phyloP scores from a whole-genome alignment of 2,888 invertebrate genomes.

The Myopa testacea region DNA sequence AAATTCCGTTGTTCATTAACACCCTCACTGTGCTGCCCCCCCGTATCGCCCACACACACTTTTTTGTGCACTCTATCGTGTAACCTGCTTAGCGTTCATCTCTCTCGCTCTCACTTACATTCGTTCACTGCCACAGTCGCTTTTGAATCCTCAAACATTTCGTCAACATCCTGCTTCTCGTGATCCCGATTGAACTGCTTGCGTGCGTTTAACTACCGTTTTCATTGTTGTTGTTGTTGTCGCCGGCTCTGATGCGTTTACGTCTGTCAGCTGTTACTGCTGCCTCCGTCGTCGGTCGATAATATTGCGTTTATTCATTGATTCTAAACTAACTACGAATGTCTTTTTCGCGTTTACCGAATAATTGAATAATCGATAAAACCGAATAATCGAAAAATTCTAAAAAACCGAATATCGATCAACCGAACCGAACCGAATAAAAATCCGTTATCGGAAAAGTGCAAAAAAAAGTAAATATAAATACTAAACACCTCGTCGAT shows the following conservation, averaged over 20 bases:
- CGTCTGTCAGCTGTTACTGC: neutral
- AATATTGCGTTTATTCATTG: conserved; percentile 12
- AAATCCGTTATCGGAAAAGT: conserved; percentile 18
- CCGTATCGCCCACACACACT: too few species aligned
- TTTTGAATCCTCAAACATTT: conserved; percentile 6
- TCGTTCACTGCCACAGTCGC: neutral
- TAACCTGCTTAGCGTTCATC: neutral
- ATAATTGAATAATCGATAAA: neutral
- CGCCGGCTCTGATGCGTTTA: conserved; percentile 33
- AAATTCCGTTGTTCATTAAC: neutral
- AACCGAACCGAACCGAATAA: neutral
- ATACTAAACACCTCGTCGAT: conserved; percentile 12
- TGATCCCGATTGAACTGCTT: neutral
- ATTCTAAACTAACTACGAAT: conserved; percentile 20
- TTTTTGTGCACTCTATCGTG: neutral
- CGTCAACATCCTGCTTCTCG: neutral
- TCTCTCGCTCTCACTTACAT: neutral
- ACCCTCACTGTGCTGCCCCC: too few species aligned
- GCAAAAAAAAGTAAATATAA: conserved; percentile 40
- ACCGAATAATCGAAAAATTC: neutral
- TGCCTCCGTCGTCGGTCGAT: neutral
- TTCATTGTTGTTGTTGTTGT: conserved; percentile 21
- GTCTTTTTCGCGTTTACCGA: neutral
- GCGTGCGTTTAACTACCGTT: conserved; percentile 14
- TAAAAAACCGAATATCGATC: neutral